Evolutionary conservation across 2,797 vertebrate species (phyloP).

Genomic region (Dryobates pubescens): DNA sequence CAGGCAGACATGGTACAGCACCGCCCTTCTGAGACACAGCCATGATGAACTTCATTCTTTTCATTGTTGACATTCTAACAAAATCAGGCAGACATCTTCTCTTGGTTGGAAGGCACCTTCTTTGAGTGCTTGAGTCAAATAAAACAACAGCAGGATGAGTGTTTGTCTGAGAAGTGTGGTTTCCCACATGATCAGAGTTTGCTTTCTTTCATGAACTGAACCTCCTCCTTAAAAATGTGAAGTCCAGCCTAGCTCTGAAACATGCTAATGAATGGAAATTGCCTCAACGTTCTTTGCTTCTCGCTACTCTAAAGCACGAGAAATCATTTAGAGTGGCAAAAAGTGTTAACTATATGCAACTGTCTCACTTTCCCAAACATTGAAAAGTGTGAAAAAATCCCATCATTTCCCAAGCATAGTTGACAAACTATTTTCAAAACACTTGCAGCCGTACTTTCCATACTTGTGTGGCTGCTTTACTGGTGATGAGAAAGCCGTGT

Average conservation of each 20-base stretch:
- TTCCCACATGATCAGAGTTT: neutral
- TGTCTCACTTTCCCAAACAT: slow-evolving; percentile 11
- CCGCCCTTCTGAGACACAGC: neutral
- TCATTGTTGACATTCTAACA: neutral
- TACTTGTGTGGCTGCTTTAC: neutral
- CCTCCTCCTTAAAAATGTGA: neutral
- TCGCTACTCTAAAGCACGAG: neutral
- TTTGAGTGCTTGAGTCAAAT: neutral
- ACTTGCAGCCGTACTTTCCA: neutral
- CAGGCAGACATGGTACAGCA: slow-evolving; percentile 1
- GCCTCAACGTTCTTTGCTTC: neutral
- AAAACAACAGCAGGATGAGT: neutral
- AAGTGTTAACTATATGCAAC: slow-evolving; percentile 7
- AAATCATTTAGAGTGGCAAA: neutral
- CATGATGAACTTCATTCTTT: neutral
- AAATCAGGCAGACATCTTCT: neutral
- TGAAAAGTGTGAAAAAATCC: neutral
- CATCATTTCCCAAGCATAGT: neutral
- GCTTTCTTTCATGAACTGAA: neutral
- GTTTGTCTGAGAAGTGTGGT: neutral
- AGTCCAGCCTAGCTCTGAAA: neutral
- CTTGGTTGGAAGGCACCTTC: neutral
- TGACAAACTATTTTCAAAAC: slow-evolving; percentile 46
- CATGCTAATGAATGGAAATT: neutral
- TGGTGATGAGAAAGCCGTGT: neutral